Evolutionary conservation across 92 coral and sea anemone genomes (phyloP).

Genomic region (Pocillopora grandis): DNA sequence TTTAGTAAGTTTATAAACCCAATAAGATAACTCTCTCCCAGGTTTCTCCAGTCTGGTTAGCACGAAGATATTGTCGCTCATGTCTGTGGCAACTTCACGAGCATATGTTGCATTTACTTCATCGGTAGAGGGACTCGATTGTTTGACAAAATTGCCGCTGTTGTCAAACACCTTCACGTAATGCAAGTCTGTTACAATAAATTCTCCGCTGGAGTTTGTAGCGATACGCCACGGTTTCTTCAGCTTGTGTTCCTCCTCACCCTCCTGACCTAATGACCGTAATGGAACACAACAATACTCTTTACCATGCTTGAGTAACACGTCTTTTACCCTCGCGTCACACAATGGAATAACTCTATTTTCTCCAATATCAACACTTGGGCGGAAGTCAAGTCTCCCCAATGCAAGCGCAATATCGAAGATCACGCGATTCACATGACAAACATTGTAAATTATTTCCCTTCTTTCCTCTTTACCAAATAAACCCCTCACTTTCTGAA

Average conservation of each 20-base stretch:
- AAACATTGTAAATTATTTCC: constrained; percentile 23
- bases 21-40: background rate
- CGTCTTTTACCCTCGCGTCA: background rate
- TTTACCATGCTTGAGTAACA: background rate
- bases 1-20: background rate
- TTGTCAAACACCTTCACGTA: too few species aligned
- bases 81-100: constrained; percentile 2
- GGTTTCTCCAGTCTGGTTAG: background rate
- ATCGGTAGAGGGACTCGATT: background rate
- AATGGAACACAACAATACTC: constrained; percentile 8
- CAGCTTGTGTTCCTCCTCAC: background rate
- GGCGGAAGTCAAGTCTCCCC: background rate
- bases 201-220: constrained; percentile 14
- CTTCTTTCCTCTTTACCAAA: constrained; percentile 13
- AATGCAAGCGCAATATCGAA: background rate
- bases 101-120: background rate
- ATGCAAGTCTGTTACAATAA: constrained; percentile 1
- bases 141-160: background rate
- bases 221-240: background rate
- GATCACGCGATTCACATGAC: constrained; percentile 35
- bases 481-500: background rate
- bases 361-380: constrained; percentile 5
- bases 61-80: background rate
- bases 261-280: constrained; percentile 26
- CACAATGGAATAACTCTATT: constrained; percentile 14